Evolutionary conservation across 2,113 vertebrate species (phyloP), one percentile per base, ranked within the genome.

Genomic region (Prochilodus magdalenae): DNA sequence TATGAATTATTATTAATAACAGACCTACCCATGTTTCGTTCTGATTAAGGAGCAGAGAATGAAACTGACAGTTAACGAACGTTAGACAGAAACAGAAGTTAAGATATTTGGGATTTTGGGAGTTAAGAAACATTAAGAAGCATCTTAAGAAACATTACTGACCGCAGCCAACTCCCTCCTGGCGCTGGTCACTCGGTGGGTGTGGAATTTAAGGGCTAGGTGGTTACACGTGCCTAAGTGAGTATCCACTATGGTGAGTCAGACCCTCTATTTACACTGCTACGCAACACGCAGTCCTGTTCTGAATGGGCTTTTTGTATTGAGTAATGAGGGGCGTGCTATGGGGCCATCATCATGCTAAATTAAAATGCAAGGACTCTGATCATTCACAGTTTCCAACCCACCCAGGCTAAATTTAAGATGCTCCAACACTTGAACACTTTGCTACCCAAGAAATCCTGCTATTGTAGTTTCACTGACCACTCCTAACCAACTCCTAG

Each of bases 251-350:
- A 36, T 13, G 14, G 36, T 51, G 59, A 74, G n/a, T 47, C 36
- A 59, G 22, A 70, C 20, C 36, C 36, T 11, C 65, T 18, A 0
- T 55, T 75, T 67, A 53, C 36, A 53, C 53, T 18, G 51, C 57
- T 63, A 65, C 66, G 8, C 71, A 65, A n/a, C 55, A 18, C 16
- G 1, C 2, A 75, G 30, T 13, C 14, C 16, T 62, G 11, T 18
- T 47, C 49, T 81, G 73, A 82, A 82, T 70, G 73, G 51, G 51
- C 20, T 49, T 24, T 69, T 33, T 75, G 65, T 75, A 44, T 20
- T 26, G 59, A 22, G 16, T 13, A 20, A 15, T 22, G 4, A 15
- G 0, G 30, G 51, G 10, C 1, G n/a, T 57, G 55, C 55, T 57
- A n/a, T 15, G 55, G n/a, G 8, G 4, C 22, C 22, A 57, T 36